Conservation (phyloP, 2,888 invertebrate species). For the Macrophya alboannulata region DNA sequence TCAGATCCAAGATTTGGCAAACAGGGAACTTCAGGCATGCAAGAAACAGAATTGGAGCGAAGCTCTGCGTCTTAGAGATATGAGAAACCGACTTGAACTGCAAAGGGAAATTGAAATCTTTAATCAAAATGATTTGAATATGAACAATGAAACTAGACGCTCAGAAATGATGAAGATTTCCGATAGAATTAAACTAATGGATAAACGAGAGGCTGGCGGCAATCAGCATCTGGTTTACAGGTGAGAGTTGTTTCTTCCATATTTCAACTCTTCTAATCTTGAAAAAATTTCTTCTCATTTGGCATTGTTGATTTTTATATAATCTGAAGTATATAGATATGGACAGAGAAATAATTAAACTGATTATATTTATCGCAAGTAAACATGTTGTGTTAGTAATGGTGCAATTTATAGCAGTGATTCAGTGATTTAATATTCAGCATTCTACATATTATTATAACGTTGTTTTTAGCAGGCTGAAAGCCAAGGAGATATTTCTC, state of each 20-base stretch:
- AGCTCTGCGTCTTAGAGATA: slow-evolving; percentile 74
- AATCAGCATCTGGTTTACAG: slow-evolving; percentile 68
- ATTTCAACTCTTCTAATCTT: background rate
- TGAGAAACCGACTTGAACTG: slow-evolving; percentile 74
- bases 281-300: background rate
- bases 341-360: slow-evolving; percentile 3
- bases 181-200: slow-evolving; percentile 67
- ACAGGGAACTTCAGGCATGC: slow-evolving; percentile 71
- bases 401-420: slow-evolving; percentile 51
- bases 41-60: slow-evolving; percentile 74
- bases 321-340: background rate
- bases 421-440: slow-evolving; percentile 42
- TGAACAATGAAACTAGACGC: slow-evolving; percentile 69
- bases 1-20: slow-evolving; percentile 71
- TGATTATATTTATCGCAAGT: slow-evolving; percentile 29
- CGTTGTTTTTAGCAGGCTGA: slow-evolving; percentile 3
- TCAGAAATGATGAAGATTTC: slow-evolving; percentile 68
- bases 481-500: slow-evolving; percentile 51
- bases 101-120: slow-evolving; percentile 72
- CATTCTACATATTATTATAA: slow-evolving; percentile 12
- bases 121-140: slow-evolving; percentile 67
- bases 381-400: slow-evolving; percentile 6
- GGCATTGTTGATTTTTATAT: background rate
- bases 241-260: background rate
- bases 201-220: slow-evolving; percentile 63